Conservation (phyloP, 2,888 invertebrate species). For the Luperina nickerlii region DNA sequence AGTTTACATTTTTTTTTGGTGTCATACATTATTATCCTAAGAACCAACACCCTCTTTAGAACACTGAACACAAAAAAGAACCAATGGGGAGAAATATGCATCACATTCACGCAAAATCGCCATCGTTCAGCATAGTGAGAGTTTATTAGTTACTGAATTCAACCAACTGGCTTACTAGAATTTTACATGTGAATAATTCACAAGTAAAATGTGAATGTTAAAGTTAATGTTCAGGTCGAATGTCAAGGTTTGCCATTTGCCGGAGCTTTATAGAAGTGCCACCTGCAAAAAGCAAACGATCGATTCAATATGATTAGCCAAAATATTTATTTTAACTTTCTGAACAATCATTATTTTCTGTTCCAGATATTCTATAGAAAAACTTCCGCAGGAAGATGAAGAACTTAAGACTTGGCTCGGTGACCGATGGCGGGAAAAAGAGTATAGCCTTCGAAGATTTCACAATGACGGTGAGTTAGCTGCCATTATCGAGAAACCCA, state of each 20-base stretch:
- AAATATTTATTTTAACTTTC: neutral
- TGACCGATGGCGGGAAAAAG: conserved; percentile 92
- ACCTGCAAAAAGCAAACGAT: conserved; percentile 1
- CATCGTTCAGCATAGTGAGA: no score
- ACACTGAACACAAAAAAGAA: neutral
- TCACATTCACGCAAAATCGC: no score
- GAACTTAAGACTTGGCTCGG: conserved; percentile 92
- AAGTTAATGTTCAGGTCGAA: neutral
- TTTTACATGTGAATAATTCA: neutral
- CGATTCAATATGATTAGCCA: neutral
- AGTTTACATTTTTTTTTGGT: neutral
- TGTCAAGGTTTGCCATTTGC: neutral
- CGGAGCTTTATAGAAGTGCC: neutral
- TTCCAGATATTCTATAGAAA: conserved; percentile 90
- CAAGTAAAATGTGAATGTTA: no score
- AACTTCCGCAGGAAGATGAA: conserved; percentile 90
- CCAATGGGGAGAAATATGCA: no score
- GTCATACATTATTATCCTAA: neutral
- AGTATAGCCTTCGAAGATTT: conserved; percentile 91
- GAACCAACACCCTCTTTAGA: neutral
- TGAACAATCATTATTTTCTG: neutral
- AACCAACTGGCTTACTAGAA: no score
- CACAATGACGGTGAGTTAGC: conserved; percentile 85
- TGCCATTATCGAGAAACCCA: neutral
- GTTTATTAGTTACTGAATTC: neutral